Conservation (phyloP, 2,888 invertebrate species). For the Xestia xanthographa region DNA sequence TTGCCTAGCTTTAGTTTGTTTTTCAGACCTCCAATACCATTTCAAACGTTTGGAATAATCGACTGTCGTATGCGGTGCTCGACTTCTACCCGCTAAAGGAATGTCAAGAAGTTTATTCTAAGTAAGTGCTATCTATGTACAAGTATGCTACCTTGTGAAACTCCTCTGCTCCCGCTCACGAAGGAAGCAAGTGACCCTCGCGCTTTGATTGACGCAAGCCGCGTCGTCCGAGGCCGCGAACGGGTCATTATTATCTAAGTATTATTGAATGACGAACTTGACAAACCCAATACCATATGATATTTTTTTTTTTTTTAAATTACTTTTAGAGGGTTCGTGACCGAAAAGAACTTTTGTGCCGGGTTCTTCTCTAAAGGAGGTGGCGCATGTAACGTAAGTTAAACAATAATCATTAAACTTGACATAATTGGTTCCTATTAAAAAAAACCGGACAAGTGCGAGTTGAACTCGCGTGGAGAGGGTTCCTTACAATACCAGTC, state of each 20-base stretch:
- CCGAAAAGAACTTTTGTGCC: conserved; percentile 80
- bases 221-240: not conserved
- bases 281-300: not conserved
- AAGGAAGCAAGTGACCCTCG: not conserved
- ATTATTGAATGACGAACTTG: not conserved
- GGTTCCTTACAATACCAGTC: too few species aligned
- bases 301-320: not conserved
- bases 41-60: conserved; percentile 70
- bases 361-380: conserved; percentile 82
- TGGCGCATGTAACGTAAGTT: conserved; percentile 84
- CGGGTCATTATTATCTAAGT: not conserved
- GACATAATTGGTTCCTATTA: too few species aligned
- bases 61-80: conserved; percentile 74
- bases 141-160: not conserved
- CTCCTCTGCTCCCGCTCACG: not conserved
- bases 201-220: not conserved
- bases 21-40: conserved; percentile 75
- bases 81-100: conserved; percentile 77
- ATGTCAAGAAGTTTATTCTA: conserved; percentile 80
- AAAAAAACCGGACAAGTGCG: too few species aligned
- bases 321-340: conserved; percentile 77
- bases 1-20: not conserved
- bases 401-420: not conserved
- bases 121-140: conserved; percentile 63
- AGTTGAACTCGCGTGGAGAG: too few species aligned